A percentile compares a stretch with the other conserved stretches of the same genome.
phyloP scores from a whole-genome alignment of 2,797 vertebrate species.

The Anomalospiza imberbis region DNA sequence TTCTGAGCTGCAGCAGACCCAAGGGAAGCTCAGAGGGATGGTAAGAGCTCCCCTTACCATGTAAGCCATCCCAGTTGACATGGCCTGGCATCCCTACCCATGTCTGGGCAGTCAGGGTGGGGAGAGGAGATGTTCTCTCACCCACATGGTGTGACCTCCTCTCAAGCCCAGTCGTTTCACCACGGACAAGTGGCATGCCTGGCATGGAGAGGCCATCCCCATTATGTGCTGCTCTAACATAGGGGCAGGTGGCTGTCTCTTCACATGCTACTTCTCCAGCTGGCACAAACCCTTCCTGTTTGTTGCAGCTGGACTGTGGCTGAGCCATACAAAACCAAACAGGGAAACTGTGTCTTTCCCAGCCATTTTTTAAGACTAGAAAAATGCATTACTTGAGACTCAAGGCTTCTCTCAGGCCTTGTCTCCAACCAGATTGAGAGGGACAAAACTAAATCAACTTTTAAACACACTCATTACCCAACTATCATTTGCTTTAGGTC shows the following conservation, averaged over 20 bases:
- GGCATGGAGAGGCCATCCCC: neutral
- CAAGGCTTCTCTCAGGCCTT: neutral
- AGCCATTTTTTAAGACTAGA: neutral
- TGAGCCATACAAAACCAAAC: neutral
- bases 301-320: neutral
- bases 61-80: neutral
- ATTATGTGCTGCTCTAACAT: neutral
- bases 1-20: neutral
- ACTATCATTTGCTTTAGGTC: neutral
- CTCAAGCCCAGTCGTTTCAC: rapidly evolving
- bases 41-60: neutral
- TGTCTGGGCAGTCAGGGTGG: neutral
- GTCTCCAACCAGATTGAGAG: neutral
- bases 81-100: neutral
- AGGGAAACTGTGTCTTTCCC: neutral
- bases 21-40: neutral
- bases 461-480: neutral
- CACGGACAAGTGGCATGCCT: rapidly evolving
- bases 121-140: neutral
- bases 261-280: neutral
- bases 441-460: neutral
- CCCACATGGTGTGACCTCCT: neutral
- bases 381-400: neutral
- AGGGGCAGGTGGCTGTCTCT: neutral
- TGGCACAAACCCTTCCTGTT: neutral